These are phyloP conservation scores for Panthera leo DNA, from an alignment of 2,113 vertebrate species.

Conservation along the genomic window DNA sequence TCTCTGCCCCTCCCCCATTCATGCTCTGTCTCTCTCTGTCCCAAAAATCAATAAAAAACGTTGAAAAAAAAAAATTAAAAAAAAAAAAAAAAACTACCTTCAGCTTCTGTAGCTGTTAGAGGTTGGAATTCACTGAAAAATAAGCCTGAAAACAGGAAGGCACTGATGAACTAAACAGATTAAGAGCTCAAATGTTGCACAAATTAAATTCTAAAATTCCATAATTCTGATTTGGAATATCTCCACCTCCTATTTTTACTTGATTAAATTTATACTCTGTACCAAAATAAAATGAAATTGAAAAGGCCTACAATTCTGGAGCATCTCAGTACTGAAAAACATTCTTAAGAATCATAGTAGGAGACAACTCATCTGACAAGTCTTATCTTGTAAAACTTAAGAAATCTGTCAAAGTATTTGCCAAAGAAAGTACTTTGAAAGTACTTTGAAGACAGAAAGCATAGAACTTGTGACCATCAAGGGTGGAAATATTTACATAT, in stretches of 20 bases:
- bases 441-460: background rate
- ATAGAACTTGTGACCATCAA: background rate
- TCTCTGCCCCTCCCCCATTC: too few species aligned
- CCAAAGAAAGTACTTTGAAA: background rate
- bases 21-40: too few species aligned
- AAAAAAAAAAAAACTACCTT: background rate
- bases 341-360: background rate
- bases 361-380: background rate
- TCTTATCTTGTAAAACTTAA: background rate
- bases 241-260: background rate
- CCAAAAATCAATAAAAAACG: too few species aligned
- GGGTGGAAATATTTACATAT: background rate
- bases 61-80: too few species aligned
- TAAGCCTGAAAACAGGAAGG: background rate
- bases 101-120: background rate
- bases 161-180: background rate
- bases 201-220: background rate
- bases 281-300: background rate
- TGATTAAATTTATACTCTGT: background rate
- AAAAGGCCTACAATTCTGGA: background rate
- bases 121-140: background rate
- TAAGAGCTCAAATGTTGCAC: background rate
- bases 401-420: background rate
- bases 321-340: background rate
- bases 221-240: background rate